These are phyloP conservation scores for Caenorhabditis parvicauda DNA, from an alignment of 2,888 invertebrate genomes.

Conservation along the genomic window DNA sequence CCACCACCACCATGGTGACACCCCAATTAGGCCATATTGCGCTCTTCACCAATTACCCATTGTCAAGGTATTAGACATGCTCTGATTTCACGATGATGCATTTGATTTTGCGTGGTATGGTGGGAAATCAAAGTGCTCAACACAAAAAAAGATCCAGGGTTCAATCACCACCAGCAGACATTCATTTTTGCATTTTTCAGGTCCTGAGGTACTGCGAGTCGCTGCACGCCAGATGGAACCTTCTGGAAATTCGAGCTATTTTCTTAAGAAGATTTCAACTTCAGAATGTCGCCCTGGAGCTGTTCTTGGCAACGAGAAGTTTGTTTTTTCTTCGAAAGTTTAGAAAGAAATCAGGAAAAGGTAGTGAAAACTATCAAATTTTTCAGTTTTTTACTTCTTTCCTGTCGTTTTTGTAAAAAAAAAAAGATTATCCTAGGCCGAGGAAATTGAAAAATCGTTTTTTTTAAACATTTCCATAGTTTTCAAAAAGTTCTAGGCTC, in stretches of 20 bases:
- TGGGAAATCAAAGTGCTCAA: neutral
- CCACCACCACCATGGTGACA: no score
- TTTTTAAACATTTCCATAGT: neutral
- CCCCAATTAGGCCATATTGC: no score
- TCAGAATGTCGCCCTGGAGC: slow-evolving; percentile 91
- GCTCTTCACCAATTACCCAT: no score
- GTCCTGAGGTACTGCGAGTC: slow-evolving; percentile 95
- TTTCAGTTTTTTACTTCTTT: no score
- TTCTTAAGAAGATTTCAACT: slow-evolving; percentile 93
- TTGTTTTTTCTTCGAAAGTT: slow-evolving; percentile 8
- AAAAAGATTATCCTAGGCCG: no score
- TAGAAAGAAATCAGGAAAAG: no score
- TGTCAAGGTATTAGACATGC: no score
- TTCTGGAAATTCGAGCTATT: slow-evolving; percentile 96
- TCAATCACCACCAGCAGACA: neutral
- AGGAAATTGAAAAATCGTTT: neutral
- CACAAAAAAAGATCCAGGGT: neutral
- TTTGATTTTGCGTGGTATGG: slow-evolving; percentile 7
- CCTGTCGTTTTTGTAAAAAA: no score
- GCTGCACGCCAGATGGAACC: slow-evolving; percentile 98
- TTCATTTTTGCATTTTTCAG: slow-evolving; percentile 68
- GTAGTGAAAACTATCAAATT: no score
- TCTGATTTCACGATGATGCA: no score
- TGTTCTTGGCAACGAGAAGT: slow-evolving; percentile 98
- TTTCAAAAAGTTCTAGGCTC: neutral